Base-by-base conservation (phyloP, 1,140 invertebrate species). In the Cherax quadricarinatus region DNA sequence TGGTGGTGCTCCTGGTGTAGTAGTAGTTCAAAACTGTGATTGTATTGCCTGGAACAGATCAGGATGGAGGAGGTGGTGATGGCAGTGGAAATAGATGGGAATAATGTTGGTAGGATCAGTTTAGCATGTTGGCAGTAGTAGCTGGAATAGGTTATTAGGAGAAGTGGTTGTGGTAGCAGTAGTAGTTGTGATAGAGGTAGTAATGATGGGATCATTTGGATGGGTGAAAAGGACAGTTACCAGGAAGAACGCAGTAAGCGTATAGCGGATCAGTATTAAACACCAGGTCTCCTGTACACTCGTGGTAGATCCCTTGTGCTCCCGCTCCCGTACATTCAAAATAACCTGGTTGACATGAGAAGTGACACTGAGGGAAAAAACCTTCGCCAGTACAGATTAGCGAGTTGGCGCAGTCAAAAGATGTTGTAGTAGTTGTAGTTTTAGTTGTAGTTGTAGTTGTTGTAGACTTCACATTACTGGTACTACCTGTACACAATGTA, bases 211-310 rank as follows among this genome's bases (percentile, higher is more conserved):
- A 6, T 49, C 14, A 53, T 2, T 4, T 6, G 4, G 6, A 41
- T 49, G 53, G 60, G 30, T 48, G 16, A 18, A 4, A 80, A 48
- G 78, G 78, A 48, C 78, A 80, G 49, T 80, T 80, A 14, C 2
- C 4, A n/a, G 82, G 82, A 14, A 84, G 82, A 12, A 84, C 49
- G n/a, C 82, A 84, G 82, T 24, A 57, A 10, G 82, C 51, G 51
- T 57, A 84, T 57, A 10, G 4, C 5, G 82, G 82, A n/a, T 57
- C 82, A 9, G 51, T 18, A 24, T 84, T 84, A 3, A 84, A 84
- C 51, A 84, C 82, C 51, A 57, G 18, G 10, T 60, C 21, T 14
- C 57, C 57, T 30, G 49, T 12, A 60, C 82, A 84, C 12, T 57
- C 18, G 18, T 75, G 14, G 10, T 9, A 0, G 10, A 10, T 60